Percentiles rank a stretch among this genome's conserved stretches.
These are phyloP conservation scores for Sebastes diaconus DNA, from an alignment of 2,797 vertebrate species.

Conservation along the genomic window DNA sequence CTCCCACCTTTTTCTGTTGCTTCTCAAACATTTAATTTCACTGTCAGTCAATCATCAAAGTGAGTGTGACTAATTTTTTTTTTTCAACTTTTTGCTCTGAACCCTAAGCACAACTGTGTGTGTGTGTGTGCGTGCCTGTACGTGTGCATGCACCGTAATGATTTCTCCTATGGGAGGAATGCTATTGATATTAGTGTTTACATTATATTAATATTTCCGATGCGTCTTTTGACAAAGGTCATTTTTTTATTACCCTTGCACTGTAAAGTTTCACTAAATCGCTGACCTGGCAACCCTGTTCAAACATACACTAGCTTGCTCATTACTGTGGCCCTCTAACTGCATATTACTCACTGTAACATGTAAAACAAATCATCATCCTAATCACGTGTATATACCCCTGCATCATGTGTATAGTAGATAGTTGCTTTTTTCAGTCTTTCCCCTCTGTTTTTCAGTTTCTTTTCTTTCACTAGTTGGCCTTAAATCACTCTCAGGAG, in stretches of 20 bases:
- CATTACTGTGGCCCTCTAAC: slow-evolving; percentile 34
- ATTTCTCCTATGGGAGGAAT: slow-evolving; percentile 48
- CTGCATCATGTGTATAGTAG: slow-evolving; percentile 27
- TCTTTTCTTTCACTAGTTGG: slow-evolving; percentile 74
- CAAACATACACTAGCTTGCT: slow-evolving; percentile 9
- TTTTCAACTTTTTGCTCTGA: slow-evolving; percentile 37
- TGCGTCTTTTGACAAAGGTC: slow-evolving; percentile 53
- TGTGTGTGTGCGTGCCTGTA: background rate
- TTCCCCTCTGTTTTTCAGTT: background rate
- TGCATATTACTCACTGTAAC: slow-evolving; percentile 46
- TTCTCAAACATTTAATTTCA: slow-evolving; percentile 36
- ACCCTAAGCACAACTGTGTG: slow-evolving; percentile 72
- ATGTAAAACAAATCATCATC: slow-evolving; percentile 9
- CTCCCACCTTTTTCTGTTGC: slow-evolving; percentile 14
- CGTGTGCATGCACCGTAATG: slow-evolving; percentile 38
- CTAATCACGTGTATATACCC: slow-evolving; percentile 14
- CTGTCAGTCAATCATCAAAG: slow-evolving; percentile 12
- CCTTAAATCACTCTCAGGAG: slow-evolving; percentile 83
- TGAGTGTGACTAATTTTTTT: slow-evolving; percentile 8
- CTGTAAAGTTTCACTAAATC: slow-evolving; percentile 46
- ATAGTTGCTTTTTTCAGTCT: slow-evolving; percentile 24
- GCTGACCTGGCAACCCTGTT: slow-evolving; percentile 28
- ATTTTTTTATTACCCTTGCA: slow-evolving; percentile 40
- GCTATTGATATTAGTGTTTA: slow-evolving; percentile 70
- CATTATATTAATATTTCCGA: slow-evolving; percentile 49